These are phyloP conservation scores for Latrodectus geometricus DNA, from an alignment of 1,140 invertebrate species.

Conservation along the genomic window DNA sequence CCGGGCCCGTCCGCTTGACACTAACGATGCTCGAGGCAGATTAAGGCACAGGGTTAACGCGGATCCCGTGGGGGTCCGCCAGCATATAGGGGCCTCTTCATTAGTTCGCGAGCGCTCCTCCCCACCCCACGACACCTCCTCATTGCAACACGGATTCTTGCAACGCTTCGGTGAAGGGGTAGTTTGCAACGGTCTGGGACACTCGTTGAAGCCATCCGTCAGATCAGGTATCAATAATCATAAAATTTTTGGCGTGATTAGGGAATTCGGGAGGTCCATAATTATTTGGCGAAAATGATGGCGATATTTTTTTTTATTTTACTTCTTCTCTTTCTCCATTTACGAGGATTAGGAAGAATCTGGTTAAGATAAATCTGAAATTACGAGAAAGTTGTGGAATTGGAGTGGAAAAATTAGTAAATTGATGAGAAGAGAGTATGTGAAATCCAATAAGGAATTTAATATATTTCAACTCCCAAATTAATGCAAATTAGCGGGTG, in stretches of 20 bases:
- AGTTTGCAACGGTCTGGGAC: not conserved
- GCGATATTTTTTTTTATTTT: not conserved
- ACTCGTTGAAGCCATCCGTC: not conserved
- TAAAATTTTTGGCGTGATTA: not conserved
- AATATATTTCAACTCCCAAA: no score
- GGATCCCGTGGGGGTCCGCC: constrained; percentile 1
- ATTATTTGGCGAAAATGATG: not conserved
- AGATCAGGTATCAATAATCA: not conserved
- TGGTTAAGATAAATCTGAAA: not conserved
- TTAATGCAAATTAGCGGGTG: no score
- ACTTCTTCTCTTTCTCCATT: not conserved
- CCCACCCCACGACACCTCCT: not conserved
- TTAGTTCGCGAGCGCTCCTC: not conserved
- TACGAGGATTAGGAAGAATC: not conserved
- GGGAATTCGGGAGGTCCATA: not conserved
- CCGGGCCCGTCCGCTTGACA: constrained; percentile 32
- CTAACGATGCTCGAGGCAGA: constrained; percentile 39
- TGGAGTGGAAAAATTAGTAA: not conserved
- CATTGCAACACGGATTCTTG: not conserved
- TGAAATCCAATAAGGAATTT: not conserved
- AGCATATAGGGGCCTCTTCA: not conserved
- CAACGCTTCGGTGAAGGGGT: not conserved
- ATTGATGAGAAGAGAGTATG: not conserved
- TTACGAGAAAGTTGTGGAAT: not conserved
- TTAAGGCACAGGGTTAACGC: constrained; percentile 15